These are phyloP conservation scores for Acanthacorydalis orientalis DNA, from an alignment of 2,888 invertebrate genomes.

Conservation along the genomic window DNA sequence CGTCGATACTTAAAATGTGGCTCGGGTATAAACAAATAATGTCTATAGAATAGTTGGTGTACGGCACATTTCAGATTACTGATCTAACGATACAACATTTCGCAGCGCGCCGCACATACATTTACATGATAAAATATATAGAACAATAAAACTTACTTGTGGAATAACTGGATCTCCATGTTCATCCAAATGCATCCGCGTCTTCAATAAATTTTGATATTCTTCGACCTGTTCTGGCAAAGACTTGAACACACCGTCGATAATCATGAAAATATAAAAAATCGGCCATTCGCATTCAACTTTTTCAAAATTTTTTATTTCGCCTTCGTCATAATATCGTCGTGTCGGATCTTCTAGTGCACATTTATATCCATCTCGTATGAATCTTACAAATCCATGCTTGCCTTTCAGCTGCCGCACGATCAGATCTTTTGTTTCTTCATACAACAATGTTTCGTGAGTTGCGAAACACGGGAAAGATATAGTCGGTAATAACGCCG, in stretches of 20 bases:
- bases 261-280: constrained; percentile 89
- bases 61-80: no score
- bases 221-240: constrained; percentile 81
- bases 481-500: constrained; percentile 78
- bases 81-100: no score
- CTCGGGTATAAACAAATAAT: no score
- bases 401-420: constrained; percentile 66
- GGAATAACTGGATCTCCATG: constrained; percentile 37
- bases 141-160: constrained; percentile 31
- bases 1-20: no score
- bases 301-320: constrained; percentile 88
- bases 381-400: constrained; percentile 87
- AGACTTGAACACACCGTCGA: constrained; percentile 84
- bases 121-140: no score
- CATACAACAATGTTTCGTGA: constrained; percentile 81
- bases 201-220: constrained; percentile 71
- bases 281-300: constrained; percentile 98
- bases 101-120: no score
- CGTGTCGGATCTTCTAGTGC: constrained; percentile 66
- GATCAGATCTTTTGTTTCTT: constrained; percentile 73
- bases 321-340: constrained; percentile 75
- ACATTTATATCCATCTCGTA: constrained; percentile 86
- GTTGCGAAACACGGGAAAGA: constrained; percentile 98
- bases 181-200: constrained; percentile 62
- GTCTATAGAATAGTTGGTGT: no score